Base-by-base conservation (phyloP, 2,888 invertebrate genomes). In the Apotomis capreana region DNA sequence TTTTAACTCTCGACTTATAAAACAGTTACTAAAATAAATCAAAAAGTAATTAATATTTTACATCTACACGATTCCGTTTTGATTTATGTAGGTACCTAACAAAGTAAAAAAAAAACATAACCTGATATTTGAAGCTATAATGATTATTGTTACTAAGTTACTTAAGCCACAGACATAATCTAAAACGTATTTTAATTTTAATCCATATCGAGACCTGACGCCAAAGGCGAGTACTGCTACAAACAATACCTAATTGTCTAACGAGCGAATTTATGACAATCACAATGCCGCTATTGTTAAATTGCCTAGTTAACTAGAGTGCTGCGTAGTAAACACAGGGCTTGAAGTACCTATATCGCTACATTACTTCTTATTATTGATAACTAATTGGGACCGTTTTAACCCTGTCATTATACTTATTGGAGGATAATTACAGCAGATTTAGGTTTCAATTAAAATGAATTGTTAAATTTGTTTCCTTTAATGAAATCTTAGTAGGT, bases 201-300 rank as follows among this genome's bases (percentile, higher is more conserved):
- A 59, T 36, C 70, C 40, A n/a, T 60, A 67, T 60, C 62, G 55
- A 67, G 70, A 8, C 6, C 49, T 26, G 55, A 36, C 40, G 70
- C 70, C 70, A 54, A n/a, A 13, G 69, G 70, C 65, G 13, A 55
- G 13, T 49, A 70, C 54, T 57, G 49, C 54, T 67, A 51, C 59
- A 65, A 70, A 67, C 70, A 70, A 70, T 70, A 49, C 60, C 70
- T 70, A 70, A 70, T 70, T 67, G 70, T 67, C 70, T 70, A 60
- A 67, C 70, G 46, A 60, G 70, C 70, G 37, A 57, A 65, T 70
- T 70, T 70, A 70, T 60, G 70, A 65, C 70, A 70, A 54, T 54
- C 60, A 70, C 55, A 49, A 62, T 46, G 40, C 62, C 62, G n/a
- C 58, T 58, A 67, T 67, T 58, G 62, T 57, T 61, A 57, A 57